phyloP scores from a whole-genome alignment of 2,888 invertebrate genomes.

The Chesias legatella region DNA sequence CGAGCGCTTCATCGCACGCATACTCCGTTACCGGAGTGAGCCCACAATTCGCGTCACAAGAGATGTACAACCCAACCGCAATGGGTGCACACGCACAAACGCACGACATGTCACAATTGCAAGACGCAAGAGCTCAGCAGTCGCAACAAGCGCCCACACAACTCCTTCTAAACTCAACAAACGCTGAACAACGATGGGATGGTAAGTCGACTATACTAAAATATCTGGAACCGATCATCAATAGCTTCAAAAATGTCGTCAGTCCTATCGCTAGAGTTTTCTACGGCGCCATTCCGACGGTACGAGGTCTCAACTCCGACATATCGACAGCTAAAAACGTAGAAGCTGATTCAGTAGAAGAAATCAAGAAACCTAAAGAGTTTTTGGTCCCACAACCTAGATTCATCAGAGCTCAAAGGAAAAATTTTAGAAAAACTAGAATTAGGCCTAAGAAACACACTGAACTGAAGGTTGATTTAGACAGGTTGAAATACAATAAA shows the following conservation, averaged over 20 bases:
- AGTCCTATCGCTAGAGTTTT: slow-evolving; percentile 67
- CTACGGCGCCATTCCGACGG: slow-evolving; percentile 67
- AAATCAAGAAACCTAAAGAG: slow-evolving; percentile 57
- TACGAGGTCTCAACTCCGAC: slow-evolving; percentile 64
- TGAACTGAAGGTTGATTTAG: slow-evolving; percentile 62
- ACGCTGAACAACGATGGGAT: slow-evolving; percentile 75
- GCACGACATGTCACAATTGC: slow-evolving; percentile 67
- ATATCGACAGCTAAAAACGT: slow-evolving; percentile 55
- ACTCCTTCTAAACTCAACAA: slow-evolving; percentile 61
- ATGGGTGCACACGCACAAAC: slow-evolving; percentile 60
- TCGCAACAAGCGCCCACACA: slow-evolving; percentile 72
- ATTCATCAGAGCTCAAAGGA: slow-evolving; percentile 62
- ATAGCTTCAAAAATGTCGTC: slow-evolving; percentile 56
- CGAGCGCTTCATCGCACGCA: slow-evolving; percentile 76
- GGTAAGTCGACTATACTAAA: slow-evolving; percentile 75
- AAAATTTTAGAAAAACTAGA: slow-evolving; percentile 52
- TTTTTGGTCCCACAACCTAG: slow-evolving; percentile 68
- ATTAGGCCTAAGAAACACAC: slow-evolving; percentile 64
- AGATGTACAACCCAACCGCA: slow-evolving; percentile 71
- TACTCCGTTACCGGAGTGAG: slow-evolving; percentile 76
- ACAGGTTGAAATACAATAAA: slow-evolving; percentile 66
- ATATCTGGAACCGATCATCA: slow-evolving; percentile 68
- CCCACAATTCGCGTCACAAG: slow-evolving; percentile 71
- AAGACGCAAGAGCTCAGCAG: slow-evolving; percentile 74
- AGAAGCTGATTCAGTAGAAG: slow-evolving; percentile 47